Base-by-base conservation (phyloP, 2,113 vertebrate genomes). In the Dipodomys stephensi region DNA sequence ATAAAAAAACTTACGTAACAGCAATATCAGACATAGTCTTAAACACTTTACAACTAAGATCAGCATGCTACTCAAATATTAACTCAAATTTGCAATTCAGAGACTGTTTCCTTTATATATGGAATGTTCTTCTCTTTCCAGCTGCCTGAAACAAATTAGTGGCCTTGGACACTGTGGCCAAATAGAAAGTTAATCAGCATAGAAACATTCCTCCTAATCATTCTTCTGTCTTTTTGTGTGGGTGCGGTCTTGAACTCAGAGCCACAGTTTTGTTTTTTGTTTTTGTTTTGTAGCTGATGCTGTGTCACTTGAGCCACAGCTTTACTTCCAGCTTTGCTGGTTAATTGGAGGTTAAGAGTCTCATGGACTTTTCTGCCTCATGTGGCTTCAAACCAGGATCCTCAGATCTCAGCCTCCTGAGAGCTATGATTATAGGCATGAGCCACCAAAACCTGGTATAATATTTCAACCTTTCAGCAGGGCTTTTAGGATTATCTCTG, bases 51-150 rank as follows among this genome's bases (percentile, higher is more conserved):
- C 74, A 92, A 49, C 35, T 73, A 77, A 39, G 76, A 60, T 57
- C 32, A 74, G 19, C 67, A 92, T 94, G 25, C 28, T 62, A 57
- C 69, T 88, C 69, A 95, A 84, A 46, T 80, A 71, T 68, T 77
- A 65, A 81, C 19, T 94, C 32, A n/a, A 23, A 11, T 86, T 93
- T 88, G 64, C 62, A 72, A n/a, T 35, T 69, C 30, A 68, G 71
- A 92, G 35, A 86, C 79, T 57, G 20, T 68, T 93, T 92, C 27
- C 53, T 92, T 44, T 4, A 5, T 68, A 5, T 46, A 7, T 73
- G 0, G 46, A 67, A 13, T 67, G 18, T 27, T 69, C 60, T 73
- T 73, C 39, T 81, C 39, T 91, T 91, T 57, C 11, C 20, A 65
- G 25, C 13, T 94, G 78, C 22, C 35, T 77, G 25, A 86, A 57